phyloP scores from a whole-genome alignment of 2,888 invertebrate genomes.

The Orthonevra nobilis region DNA sequence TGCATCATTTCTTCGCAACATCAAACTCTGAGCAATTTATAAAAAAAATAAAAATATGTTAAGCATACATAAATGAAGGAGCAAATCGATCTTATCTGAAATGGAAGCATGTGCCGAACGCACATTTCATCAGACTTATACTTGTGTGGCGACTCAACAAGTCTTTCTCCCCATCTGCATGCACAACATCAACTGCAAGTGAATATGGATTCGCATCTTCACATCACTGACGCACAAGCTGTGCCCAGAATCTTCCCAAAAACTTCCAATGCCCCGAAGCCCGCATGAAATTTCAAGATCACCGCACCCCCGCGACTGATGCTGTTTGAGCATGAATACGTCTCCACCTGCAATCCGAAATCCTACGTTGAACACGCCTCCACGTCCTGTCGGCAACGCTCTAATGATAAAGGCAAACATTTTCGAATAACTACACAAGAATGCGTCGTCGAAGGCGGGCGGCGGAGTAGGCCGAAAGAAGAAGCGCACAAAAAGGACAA shows the following conservation, averaged over 20 bases:
- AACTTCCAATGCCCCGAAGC: conserved; percentile 10
- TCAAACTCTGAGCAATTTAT: not conserved
- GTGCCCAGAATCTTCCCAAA: conserved; percentile 27
- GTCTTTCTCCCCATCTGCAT: conserved; percentile 24
- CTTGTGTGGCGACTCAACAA: conserved; percentile 50
- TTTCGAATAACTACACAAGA: conserved; percentile 2
- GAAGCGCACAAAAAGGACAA: not conserved
- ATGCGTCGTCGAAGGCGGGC: not conserved
- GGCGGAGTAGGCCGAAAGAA: not conserved
- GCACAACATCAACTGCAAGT: conserved; percentile 59
- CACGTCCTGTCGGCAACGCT: conserved; percentile 12
- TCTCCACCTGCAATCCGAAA: conserved; percentile 22
- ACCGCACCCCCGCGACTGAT: not conserved
- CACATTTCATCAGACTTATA: conserved; percentile 37
- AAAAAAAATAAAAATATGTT: conserved; percentile 5
- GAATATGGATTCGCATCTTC: conserved; percentile 39
- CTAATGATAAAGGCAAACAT: conserved; percentile 49
- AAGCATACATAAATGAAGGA: no score
- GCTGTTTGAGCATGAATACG: no score
- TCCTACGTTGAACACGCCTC: conserved; percentile 6
- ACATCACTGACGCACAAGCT: conserved; percentile 36
- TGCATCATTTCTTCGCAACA: no score
- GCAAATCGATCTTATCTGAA: conserved; percentile 41
- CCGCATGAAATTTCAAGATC: conserved; percentile 44
- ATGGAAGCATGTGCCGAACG: conserved; percentile 33